Evolutionary conservation across 1,140 invertebrate species (phyloP), one percentile per base, ranked within the genome.

Genomic region (Triops longicaudatus): DNA sequence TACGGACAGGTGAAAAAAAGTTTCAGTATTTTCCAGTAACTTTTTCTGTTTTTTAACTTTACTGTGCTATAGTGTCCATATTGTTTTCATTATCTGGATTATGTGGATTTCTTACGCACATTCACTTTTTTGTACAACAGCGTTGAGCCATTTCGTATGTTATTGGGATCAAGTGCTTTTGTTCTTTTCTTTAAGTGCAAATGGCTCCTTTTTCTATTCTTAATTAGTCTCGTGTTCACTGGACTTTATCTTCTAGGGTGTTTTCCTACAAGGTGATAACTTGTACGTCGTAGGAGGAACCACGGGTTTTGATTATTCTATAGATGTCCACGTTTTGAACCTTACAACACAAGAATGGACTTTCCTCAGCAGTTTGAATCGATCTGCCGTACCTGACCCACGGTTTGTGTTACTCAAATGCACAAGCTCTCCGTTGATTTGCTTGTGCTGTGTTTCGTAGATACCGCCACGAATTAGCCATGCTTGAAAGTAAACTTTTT

Each of bases 241-340:
- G 6, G 22, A 9, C 17, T 5, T 63, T 63, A 63, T 17, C 0
- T n/a, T n/a, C 22, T 63, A 93, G 82, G 89, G 91, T 1, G 86
- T 93, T 79, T 84, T 92, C 17, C 88, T 88, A 78, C 86, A 91
- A 81, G 87, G 89, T 81, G 86, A 88, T 78, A 89, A 88, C 84
- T 86, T 94, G 42, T 93, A 93, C 83, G 89, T 90, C 0, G 87
- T 94, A 81, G 93, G 93, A 28, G 93, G 93, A 1, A 95, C 93
- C 26, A 92, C 91, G 78, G 93, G 93, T 50, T 90, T 88, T 81
- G 88, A 89, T 78, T 96, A 94, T 80, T 91, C 90, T 50, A 91
- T 92, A 85, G 92, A 94, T 86, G 90, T 95, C 80, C 92, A 93
- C 83, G 77, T 90, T 83, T 87, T 92, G 84, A 86, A 92, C 83